Percentiles rank a stretch among this genome's conserved stretches.
Evolutionary conservation across 2,113 vertebrate species (phyloP).

Genomic region (Camelus dromedarius): DNA sequence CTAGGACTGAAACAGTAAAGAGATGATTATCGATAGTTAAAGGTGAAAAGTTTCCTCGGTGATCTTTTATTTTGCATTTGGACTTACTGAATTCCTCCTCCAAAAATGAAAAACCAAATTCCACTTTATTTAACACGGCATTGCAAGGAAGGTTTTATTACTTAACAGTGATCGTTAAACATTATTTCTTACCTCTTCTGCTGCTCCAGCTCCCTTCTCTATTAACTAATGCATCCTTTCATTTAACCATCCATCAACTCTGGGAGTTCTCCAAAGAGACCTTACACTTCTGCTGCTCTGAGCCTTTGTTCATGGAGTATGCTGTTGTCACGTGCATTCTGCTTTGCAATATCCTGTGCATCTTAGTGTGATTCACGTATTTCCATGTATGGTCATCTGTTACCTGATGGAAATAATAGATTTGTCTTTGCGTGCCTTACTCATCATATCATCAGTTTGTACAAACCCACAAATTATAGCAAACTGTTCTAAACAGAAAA

Average conservation of each 20-base stretch:
- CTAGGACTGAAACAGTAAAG: not conserved
- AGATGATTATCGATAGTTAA: not conserved
- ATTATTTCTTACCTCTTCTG: not conserved
- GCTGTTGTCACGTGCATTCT: not conserved
- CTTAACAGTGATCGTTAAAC: not conserved
- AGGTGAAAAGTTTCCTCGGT: not conserved
- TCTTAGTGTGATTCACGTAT: not conserved
- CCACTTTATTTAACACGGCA: not conserved
- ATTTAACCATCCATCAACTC: not conserved
- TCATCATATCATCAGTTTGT: not conserved
- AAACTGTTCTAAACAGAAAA: not conserved
- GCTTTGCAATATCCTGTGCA: not conserved
- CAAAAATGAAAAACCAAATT: not conserved
- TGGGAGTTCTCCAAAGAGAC: not conserved
- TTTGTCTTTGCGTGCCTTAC: not conserved
- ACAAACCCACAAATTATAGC: not conserved
- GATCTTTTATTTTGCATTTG: not conserved
- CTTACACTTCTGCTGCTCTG: accelerated
- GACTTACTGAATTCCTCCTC: not conserved
- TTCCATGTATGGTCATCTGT: not conserved
- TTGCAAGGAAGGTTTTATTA: not conserved
- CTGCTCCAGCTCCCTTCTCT: accelerated
- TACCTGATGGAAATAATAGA: not conserved
- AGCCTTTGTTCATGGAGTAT: not conserved
- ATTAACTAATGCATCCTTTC: not conserved